phyloP scores from a whole-genome alignment of 2,888 invertebrate species.

The Galeruca laticollis region DNA sequence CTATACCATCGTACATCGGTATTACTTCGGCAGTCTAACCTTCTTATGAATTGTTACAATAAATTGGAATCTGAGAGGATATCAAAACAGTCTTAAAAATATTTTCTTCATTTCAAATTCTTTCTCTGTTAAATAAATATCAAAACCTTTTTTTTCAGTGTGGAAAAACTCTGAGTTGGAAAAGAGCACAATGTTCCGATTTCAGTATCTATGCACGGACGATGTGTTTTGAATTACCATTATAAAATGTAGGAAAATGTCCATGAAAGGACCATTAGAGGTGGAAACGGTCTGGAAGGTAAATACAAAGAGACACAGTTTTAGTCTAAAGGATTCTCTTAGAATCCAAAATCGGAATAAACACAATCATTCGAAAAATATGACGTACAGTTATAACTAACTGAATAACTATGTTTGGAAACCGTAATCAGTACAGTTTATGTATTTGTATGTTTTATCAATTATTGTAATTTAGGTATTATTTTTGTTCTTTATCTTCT shows the following conservation, averaged over 20 bases:
- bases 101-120: too few relatives aligned
- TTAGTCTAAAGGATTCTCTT: slow-evolving; percentile 55
- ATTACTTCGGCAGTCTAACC: too few relatives aligned
- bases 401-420: background rate
- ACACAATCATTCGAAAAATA: slow-evolving; percentile 28
- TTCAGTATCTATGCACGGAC: slow-evolving; percentile 64
- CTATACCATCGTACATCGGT: too few relatives aligned
- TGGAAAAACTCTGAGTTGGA: slow-evolving; percentile 16
- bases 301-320: slow-evolving; percentile 63
- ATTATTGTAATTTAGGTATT: too few relatives aligned
- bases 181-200: slow-evolving; percentile 36
- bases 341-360: slow-evolving; percentile 24
- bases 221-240: slow-evolving; percentile 66
- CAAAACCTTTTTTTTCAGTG: slow-evolving; percentile 6
- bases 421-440: too few relatives aligned
- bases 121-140: background rate
- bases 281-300: slow-evolving; percentile 68
- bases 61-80: too few relatives aligned
- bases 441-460: too few relatives aligned
- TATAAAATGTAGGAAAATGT: slow-evolving; percentile 66
- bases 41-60: too few relatives aligned
- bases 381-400: slow-evolving; percentile 7
- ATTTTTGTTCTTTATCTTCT: too few relatives aligned
- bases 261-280: slow-evolving; percentile 65
- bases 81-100: too few relatives aligned